phyloP scores from a whole-genome alignment of 2,113 vertebrate species.

The Lampris incognitus region DNA sequence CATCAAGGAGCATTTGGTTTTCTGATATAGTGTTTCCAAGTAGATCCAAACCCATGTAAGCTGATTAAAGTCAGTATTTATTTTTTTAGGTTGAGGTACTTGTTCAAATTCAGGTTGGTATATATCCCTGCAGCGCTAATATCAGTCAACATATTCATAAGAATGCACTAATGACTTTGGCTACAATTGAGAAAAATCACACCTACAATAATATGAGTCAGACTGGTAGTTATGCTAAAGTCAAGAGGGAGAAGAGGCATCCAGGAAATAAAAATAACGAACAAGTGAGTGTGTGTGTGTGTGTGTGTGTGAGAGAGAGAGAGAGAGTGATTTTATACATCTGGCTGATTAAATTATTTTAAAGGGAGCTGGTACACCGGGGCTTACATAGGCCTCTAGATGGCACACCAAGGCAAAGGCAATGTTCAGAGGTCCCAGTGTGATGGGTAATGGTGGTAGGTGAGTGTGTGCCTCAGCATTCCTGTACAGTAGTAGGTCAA shows the following conservation, averaged over 20 bases:
- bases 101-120: neutral
- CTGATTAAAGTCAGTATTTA: slow-evolving; percentile 1
- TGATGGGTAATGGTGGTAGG: slow-evolving; percentile 33
- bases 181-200: neutral
- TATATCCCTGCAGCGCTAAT: slow-evolving; percentile 2
- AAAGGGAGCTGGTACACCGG: slow-evolving; percentile 33
- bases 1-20: too few species aligned
- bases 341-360: slow-evolving; percentile 31
- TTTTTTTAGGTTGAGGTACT: neutral
- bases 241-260: too few species aligned
- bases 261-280: too few species aligned
- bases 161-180: neutral
- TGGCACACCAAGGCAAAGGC: slow-evolving; percentile 80
- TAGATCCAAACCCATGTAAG: neutral
- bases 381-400: slow-evolving; percentile 76
- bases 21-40: too few species aligned
- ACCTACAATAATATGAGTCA: neutral
- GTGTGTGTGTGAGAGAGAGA: neutral
- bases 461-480: slow-evolving; percentile 53
- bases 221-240: too few species aligned
- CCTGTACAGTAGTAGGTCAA: slow-evolving; percentile 37
- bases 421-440: slow-evolving; percentile 43
- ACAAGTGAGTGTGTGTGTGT: neutral
- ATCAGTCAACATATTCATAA: neutral
- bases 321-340: neutral